A percentile compares a stretch with the other conserved stretches of the same genome.
These are phyloP conservation scores for Phoxinus dragarum DNA, from an alignment of 2,797 vertebrate genomes.

Conservation along the genomic window DNA sequence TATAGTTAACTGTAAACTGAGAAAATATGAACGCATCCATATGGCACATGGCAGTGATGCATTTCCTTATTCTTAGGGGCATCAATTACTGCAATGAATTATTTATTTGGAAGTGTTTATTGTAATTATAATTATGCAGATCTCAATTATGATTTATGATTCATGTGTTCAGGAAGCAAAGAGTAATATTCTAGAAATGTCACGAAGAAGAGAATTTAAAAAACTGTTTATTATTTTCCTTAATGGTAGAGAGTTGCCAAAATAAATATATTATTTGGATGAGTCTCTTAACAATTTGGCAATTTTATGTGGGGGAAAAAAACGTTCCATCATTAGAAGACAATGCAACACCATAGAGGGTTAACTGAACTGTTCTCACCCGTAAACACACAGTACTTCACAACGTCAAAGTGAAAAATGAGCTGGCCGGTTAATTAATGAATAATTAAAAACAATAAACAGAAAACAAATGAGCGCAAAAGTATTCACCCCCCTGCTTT, in stretches of 20 bases:
- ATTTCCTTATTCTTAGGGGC: not conserved
- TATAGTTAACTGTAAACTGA: not conserved
- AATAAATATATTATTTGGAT: not conserved
- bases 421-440: conserved; percentile 19
- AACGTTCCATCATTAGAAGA: not conserved
- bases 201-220: not conserved
- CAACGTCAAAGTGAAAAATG: conserved; percentile 18
- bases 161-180: not conserved
- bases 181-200: not conserved
- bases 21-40: not conserved
- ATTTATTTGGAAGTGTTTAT: conserved; percentile 13
- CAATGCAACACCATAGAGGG: conserved; percentile 2
- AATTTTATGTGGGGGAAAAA: not conserved
- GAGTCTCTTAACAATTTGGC: not conserved
- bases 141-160: conserved; percentile 1
- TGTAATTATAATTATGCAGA: conserved; percentile 1
- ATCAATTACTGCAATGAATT: not conserved
- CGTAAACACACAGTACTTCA: not conserved
- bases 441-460: conserved; percentile 21
- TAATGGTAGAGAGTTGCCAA: not conserved
- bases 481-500: not conserved
- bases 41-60: not conserved
- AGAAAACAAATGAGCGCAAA: not conserved
- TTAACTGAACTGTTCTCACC: conserved; percentile 14
- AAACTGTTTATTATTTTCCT: no score